A percentile compares a stretch with the other conserved stretches of the same genome.
Conservation (phyloP, 2,797 vertebrate genomes). For the Danio choprae region DNA sequence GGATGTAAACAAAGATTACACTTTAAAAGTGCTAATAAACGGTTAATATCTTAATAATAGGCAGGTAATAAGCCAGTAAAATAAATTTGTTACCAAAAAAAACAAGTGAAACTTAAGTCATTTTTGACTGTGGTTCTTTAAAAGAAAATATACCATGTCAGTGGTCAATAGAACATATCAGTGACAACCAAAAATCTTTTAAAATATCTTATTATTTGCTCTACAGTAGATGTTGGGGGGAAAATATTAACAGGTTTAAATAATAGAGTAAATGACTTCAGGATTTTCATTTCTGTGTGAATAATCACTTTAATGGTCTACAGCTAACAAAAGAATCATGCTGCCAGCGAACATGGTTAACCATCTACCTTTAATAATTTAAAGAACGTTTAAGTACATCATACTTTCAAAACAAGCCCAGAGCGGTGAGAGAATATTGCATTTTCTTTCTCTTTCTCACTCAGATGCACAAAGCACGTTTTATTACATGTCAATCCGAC, state of each 20-base stretch:
- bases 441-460: not conserved
- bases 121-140: too few relatives aligned
- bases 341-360: constrained; percentile 1
- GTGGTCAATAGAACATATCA: not conserved
- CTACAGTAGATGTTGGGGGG: not conserved
- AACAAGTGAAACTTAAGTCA: too few relatives aligned
- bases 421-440: not conserved
- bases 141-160: too few relatives aligned
- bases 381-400: constrained; percentile 11
- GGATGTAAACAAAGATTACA: too few relatives aligned
- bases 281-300: not conserved
- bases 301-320: not conserved
- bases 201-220: not conserved
- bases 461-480: constrained; percentile 2
- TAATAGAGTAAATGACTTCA: not conserved
- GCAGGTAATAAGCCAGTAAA: too few relatives aligned
- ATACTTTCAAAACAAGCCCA: constrained; percentile 1
- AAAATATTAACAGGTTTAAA: not conserved
- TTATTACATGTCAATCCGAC: constrained; percentile 30
- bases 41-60: too few relatives aligned
- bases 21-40: too few relatives aligned
- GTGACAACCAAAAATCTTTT: not conserved
- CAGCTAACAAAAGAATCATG: not conserved
- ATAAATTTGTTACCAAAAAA: too few relatives aligned
- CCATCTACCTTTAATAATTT: constrained; percentile 9